These are phyloP conservation scores for Acanthaster planci DNA, from an alignment of 35 echinoderm and acorn worm species.

Conservation along the genomic window DNA sequence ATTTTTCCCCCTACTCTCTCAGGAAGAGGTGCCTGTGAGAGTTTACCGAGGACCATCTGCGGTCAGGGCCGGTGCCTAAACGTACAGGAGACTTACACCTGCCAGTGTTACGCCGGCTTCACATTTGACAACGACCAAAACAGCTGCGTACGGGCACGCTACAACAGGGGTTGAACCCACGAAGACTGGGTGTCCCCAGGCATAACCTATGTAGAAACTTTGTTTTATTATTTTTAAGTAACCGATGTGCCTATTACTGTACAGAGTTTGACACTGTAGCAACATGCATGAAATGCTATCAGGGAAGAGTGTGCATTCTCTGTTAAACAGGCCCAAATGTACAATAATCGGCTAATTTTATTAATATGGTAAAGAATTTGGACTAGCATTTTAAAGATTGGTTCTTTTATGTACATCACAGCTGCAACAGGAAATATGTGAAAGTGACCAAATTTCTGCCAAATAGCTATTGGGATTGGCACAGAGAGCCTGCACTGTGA, in stretches of 20 bases:
- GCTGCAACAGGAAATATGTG: too few relatives aligned
- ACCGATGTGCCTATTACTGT: slow-evolving; percentile 8
- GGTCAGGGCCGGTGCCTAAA: slow-evolving; percentile 48
- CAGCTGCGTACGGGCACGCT: neutral
- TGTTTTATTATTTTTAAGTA: too few relatives aligned
- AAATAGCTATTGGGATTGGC: too few relatives aligned
- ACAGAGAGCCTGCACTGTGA: too few relatives aligned
- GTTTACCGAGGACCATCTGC: slow-evolving; percentile 30
- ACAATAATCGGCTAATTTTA: too few relatives aligned
- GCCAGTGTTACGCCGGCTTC: slow-evolving; percentile 34
- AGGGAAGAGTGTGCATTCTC: neutral
- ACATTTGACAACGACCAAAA: slow-evolving; percentile 13
- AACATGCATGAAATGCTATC: neutral
- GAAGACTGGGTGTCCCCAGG: too few relatives aligned
- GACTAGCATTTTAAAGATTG: too few relatives aligned
- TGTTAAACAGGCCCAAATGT: too few relatives aligned
- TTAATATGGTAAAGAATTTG: too few relatives aligned
- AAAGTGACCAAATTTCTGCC: too few relatives aligned
- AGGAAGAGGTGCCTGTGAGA: neutral
- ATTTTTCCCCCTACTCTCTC: neutral
- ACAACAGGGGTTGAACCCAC: slow-evolving; percentile 3
- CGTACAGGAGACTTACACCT: slow-evolving; percentile 43
- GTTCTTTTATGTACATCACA: too few relatives aligned
- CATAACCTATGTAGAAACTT: too few relatives aligned
- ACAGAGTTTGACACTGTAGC: neutral